These are phyloP conservation scores for Danio choprae DNA, from an alignment of 2,797 vertebrate genomes.

Conservation along the genomic window DNA sequence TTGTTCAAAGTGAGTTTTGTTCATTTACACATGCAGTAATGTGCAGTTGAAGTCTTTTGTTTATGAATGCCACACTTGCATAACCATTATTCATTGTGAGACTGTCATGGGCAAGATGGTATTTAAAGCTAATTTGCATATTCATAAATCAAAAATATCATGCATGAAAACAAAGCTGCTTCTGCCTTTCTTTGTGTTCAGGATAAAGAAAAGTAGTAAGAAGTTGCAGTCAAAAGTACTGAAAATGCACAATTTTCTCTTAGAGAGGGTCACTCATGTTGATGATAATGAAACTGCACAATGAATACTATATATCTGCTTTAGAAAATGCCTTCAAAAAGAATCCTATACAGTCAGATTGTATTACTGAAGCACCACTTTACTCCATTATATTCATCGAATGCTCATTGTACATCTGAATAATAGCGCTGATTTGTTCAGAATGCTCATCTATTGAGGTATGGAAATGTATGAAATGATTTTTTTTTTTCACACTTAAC, in stretches of 20 bases:
- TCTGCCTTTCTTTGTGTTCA: slow-evolving; percentile 22
- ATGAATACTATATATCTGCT: background rate
- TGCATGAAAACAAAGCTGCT: slow-evolving; percentile 29
- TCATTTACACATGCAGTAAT: slow-evolving; percentile 40
- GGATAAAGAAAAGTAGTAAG: slow-evolving; percentile 6
- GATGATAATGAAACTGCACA: background rate
- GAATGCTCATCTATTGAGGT: background rate
- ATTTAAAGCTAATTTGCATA: slow-evolving; percentile 45
- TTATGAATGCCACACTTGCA: slow-evolving; percentile 46
- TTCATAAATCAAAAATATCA: slow-evolving; percentile 46
- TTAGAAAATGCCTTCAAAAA: background rate
- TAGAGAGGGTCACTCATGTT: slow-evolving; percentile 1
- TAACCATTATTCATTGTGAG: slow-evolving; percentile 44
- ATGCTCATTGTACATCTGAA: slow-evolving; percentile 1
- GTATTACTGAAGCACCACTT: slow-evolving; percentile 16
- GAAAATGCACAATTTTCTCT: background rate
- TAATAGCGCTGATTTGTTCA: slow-evolving; percentile 5
- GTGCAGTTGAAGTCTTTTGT: slow-evolving; percentile 46
- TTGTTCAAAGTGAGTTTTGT: slow-evolving; percentile 39
- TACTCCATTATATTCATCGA: background rate
- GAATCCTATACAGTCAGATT: slow-evolving; percentile 1
- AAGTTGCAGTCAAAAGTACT: background rate
- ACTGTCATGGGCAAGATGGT: slow-evolving; percentile 42
- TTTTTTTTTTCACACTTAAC: background rate
- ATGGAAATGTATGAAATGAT: background rate